Percentiles rank a stretch among this genome's conserved stretches.
Evolutionary conservation across 2,113 vertebrate genomes (phyloP).

Genomic region (Nettapus auritus): DNA sequence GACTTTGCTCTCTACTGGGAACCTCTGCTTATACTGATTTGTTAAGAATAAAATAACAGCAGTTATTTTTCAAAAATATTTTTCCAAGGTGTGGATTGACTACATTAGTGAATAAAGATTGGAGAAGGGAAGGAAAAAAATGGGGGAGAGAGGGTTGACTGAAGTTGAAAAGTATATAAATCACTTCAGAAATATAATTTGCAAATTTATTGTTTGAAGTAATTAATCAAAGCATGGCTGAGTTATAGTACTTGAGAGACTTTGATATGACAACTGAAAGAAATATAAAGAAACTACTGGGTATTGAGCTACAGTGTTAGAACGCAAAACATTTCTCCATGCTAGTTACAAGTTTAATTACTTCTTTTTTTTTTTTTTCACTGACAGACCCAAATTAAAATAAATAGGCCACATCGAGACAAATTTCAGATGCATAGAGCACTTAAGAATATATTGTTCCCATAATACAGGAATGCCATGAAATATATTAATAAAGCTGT

Average conservation of each 20-base stretch:
- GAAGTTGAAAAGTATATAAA: constrained; percentile 68
- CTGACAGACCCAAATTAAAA: constrained; percentile 81
- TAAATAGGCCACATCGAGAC: constrained; percentile 78
- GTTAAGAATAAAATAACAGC: constrained; percentile 28
- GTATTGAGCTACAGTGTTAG: constrained; percentile 46
- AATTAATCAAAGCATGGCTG: constrained; percentile 78
- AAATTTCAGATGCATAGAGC: constrained; percentile 70
- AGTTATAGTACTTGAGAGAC: constrained; percentile 67
- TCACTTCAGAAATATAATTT: constrained; percentile 73
- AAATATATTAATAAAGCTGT: constrained; percentile 47
- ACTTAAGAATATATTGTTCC: constrained; percentile 71
- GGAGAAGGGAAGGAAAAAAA: not conserved
- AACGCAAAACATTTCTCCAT: constrained; percentile 71
- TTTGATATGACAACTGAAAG: constrained; percentile 80
- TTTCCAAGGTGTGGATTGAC: constrained; percentile 1
- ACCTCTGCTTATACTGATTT: not conserved
- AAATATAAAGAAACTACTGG: constrained; percentile 59
- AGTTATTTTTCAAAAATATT: constrained; percentile 14
- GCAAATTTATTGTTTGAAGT: constrained; percentile 73
- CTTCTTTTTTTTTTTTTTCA: constrained; percentile 52
- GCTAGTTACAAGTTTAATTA: constrained; percentile 80
- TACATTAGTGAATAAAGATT: not conserved
- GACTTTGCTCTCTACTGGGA: not conserved
- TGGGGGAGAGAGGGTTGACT: not conserved
- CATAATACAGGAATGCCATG: constrained; percentile 31